phyloP scores from a whole-genome alignment of 2,113 vertebrate genomes.

The Hemiscyllium ocellatum region DNA sequence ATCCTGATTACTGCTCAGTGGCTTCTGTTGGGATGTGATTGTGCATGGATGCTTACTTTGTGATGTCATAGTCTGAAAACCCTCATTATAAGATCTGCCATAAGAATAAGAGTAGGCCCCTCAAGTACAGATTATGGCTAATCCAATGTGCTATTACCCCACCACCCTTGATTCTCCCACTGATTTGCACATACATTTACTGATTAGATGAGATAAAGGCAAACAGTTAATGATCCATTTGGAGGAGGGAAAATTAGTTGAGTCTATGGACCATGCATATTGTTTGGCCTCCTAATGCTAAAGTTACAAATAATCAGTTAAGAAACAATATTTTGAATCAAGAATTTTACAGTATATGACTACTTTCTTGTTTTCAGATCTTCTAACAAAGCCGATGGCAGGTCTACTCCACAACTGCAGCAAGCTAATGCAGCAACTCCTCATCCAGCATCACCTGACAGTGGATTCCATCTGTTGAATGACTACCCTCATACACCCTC shows the following conservation, averaged over 20 bases:
- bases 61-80: neutral
- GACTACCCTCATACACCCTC: neutral
- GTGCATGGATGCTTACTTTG: neutral
- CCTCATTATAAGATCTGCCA: neutral
- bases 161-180: no score
- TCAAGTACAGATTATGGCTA: no score
- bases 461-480: constrained; percentile 40
- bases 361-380: constrained; percentile 43
- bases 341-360: neutral
- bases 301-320: neutral
- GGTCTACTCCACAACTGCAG: constrained; percentile 41
- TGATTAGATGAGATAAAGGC: neutral
- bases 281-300: neutral
- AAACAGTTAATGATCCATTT: neutral
- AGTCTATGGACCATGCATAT: no score
- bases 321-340: neutral
- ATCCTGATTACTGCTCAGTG: neutral
- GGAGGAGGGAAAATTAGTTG: neutral
- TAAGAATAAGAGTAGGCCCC: no score
- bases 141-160: no score
- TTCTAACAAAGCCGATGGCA: constrained; percentile 45
- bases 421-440: constrained; percentile 39
- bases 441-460: constrained; percentile 34
- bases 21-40: neutral
- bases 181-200: neutral